Evolutionary conservation across 2,888 invertebrate species (phyloP).

Genomic region (Eupithecia exiguata): DNA sequence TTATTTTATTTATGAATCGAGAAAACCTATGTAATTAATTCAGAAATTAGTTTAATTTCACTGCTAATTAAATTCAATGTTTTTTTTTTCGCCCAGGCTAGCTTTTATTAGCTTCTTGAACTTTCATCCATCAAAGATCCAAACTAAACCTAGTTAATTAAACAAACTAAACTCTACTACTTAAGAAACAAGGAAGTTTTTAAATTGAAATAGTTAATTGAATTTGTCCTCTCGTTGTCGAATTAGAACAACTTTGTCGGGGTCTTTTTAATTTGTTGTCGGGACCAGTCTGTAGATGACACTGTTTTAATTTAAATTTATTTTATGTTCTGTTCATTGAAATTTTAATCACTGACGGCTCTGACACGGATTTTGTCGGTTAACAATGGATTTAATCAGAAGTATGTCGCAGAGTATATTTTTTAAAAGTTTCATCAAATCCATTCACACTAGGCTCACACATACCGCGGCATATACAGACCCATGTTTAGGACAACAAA

Average conservation of each 20-base stretch:
- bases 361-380: neutral
- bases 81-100: neutral
- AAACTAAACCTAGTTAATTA: conserved; percentile 7
- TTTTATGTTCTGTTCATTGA: neutral
- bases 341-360: neutral
- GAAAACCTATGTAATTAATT: too few relatives aligned
- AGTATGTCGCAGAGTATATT: too few relatives aligned
- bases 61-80: neutral
- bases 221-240: conserved; percentile 22
- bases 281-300: neutral
- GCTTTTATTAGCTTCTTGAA: neutral
- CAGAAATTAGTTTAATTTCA: neutral
- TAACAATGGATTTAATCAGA: neutral
- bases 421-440: too few relatives aligned
- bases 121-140: conserved; percentile 4
- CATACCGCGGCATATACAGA: too few relatives aligned
- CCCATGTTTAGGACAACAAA: too few relatives aligned
- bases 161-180: conserved; percentile 6
- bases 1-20: too few relatives aligned
- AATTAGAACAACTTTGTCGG: conserved; percentile 14
- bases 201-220: conserved; percentile 36
- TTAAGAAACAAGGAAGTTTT: conserved; percentile 9
- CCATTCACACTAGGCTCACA: too few relatives aligned
- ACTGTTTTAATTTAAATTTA: conserved; percentile 9
- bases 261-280: conserved; percentile 7